These are phyloP conservation scores for Crocuta crocuta DNA, from an alignment of 2,113 vertebrate species.

Conservation along the genomic window DNA sequence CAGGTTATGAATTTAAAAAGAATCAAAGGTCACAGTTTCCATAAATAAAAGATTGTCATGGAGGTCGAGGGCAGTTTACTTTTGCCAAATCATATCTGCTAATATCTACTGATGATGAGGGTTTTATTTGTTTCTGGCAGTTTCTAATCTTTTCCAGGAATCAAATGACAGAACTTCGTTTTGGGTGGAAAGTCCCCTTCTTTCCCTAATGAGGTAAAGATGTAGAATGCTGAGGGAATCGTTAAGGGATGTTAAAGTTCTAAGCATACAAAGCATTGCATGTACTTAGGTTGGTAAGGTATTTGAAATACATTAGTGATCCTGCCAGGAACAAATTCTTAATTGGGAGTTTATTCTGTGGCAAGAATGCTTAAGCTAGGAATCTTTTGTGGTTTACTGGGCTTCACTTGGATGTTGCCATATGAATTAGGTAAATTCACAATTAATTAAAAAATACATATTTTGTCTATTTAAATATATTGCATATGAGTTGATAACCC, in stretches of 20 bases:
- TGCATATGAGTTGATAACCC: not conserved
- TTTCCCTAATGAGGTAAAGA: not conserved
- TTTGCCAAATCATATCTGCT: not conserved
- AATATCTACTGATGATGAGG: not conserved
- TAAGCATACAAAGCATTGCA: not conserved
- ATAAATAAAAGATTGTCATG: not conserved
- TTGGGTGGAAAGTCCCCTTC: not conserved
- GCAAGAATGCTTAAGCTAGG: slow-evolving; percentile 13
- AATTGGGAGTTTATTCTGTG: slow-evolving; percentile 47
- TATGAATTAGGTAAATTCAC: slow-evolving; percentile 24
- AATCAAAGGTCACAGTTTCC: not conserved
- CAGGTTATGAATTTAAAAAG: slow-evolving; percentile 9
- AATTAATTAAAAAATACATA: not conserved
- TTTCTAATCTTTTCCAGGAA: not conserved
- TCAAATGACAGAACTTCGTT: not conserved
- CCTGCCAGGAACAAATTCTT: slow-evolving; percentile 42
- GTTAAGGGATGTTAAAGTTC: slow-evolving; percentile 40
- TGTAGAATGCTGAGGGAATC: not conserved
- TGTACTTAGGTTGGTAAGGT: not conserved
- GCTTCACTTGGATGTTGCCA: not conserved
- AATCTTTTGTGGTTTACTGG: slow-evolving; percentile 9
- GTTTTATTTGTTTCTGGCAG: not conserved
- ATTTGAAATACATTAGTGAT: not conserved
- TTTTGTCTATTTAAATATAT: not conserved
- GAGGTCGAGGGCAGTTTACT: not conserved